Conservation (phyloP, 2,797 vertebrate species). For the Chaunax sp. region DNA sequence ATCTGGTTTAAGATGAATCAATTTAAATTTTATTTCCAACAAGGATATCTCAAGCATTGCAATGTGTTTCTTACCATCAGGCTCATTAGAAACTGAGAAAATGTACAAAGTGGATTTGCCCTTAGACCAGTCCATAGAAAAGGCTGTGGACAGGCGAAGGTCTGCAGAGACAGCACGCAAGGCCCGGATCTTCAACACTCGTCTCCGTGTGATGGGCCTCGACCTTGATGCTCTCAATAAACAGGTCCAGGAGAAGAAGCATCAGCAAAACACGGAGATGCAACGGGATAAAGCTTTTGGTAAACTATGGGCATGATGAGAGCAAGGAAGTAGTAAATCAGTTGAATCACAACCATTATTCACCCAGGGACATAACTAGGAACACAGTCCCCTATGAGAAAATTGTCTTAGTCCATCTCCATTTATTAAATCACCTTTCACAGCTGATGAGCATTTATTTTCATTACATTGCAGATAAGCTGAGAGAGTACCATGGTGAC, state of each 20-base stretch:
- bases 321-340: neutral
- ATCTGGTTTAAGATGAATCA: neutral
- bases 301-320: slow-evolving; percentile 44
- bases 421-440: slow-evolving; percentile 1
- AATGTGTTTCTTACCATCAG: slow-evolving; percentile 3
- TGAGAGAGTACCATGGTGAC: slow-evolving; percentile 64
- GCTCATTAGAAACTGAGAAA: slow-evolving; percentile 30
- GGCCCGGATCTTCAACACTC: slow-evolving; percentile 75
- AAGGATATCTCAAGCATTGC: neutral
- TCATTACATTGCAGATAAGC: slow-evolving; percentile 64
- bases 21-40: neutral
- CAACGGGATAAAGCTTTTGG: slow-evolving; percentile 71
- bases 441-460: neutral
- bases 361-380: neutral
- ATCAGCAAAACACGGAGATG: slow-evolving; percentile 55
- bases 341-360: neutral
- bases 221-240: slow-evolving; percentile 70
- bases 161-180: slow-evolving; percentile 75
- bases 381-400: neutral
- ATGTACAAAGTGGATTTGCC: slow-evolving; percentile 77
- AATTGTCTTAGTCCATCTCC: neutral
- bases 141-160: slow-evolving; percentile 65
- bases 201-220: slow-evolving; percentile 78
- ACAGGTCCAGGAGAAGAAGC: slow-evolving; percentile 75
- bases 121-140: slow-evolving; percentile 50